Percentiles rank a stretch among this genome's conserved stretches.
These are phyloP conservation scores for Apotomis turbidana DNA, from an alignment of 2,888 invertebrate genomes.

Conservation along the genomic window DNA sequence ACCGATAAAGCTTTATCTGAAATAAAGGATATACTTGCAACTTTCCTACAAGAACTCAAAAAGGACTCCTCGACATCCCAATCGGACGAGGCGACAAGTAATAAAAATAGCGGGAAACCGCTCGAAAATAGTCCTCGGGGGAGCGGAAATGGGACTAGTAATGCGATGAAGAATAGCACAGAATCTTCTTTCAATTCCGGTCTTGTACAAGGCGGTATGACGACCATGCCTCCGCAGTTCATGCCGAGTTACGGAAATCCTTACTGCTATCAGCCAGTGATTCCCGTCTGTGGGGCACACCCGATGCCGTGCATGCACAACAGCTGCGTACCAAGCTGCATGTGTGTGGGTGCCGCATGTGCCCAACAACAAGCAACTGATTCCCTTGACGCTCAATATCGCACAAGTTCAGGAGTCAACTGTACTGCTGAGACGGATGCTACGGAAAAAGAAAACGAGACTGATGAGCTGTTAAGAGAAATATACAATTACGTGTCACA, in stretches of 20 bases:
- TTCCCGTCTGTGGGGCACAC: slow-evolving; percentile 70
- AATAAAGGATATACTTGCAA: slow-evolving; percentile 75
- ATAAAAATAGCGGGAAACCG: slow-evolving; percentile 49
- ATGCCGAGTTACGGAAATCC: slow-evolving; percentile 61
- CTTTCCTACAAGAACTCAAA: slow-evolving; percentile 72
- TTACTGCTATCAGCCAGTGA: slow-evolving; percentile 66
- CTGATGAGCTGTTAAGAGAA: slow-evolving; percentile 73
- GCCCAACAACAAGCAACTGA: slow-evolving; percentile 53
- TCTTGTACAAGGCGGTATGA: slow-evolving; percentile 49
- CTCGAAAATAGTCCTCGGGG: slow-evolving; percentile 45
- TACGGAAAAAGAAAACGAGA: slow-evolving; percentile 54
- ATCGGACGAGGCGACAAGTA: slow-evolving; percentile 54
- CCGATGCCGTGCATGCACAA: slow-evolving; percentile 69
- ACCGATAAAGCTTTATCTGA: slow-evolving; percentile 73
- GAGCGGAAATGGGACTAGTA: slow-evolving; percentile 47
- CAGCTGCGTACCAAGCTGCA: slow-evolving; percentile 63
- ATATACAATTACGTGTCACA: slow-evolving; percentile 73
- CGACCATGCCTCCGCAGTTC: slow-evolving; percentile 48
- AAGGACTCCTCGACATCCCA: slow-evolving; percentile 61
- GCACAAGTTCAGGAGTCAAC: slow-evolving; percentile 44
- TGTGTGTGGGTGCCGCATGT: slow-evolving; percentile 64
- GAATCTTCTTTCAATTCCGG: slow-evolving; percentile 53
- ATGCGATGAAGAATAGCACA: slow-evolving; percentile 51
- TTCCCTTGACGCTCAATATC: slow-evolving; percentile 46
- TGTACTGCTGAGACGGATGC: slow-evolving; percentile 48